Base-by-base conservation (phyloP, 1,140 invertebrate genomes). In the Potamilus streckersoni region DNA sequence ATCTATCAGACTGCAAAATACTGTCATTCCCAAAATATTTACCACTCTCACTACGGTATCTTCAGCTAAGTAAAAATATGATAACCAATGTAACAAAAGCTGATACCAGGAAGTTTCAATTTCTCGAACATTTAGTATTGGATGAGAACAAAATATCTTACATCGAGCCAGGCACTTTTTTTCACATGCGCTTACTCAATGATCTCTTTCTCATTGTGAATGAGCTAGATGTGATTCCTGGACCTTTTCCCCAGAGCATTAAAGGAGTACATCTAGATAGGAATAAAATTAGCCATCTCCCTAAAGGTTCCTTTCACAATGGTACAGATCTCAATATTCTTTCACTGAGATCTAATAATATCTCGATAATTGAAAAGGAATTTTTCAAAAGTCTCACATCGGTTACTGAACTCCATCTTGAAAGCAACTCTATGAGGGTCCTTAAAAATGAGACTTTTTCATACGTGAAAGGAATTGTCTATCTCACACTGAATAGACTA, bases 61-160 rank as follows among this genome's bases (percentile, higher is more conserved):
- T 98, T 27, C 92, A 93, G 62, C 87, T 97, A 1, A 92, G 93
- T 1, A 93, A 93, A 19, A 97, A 97, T 85, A 92, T 92, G 81
- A 91, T 95, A 61, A 92, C 91, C 68, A 90, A 92, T 0, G 93
- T 98, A 20, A 92, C 93, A 61, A 93, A 95, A 80, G 95, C 95
- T n/a, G 95, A 97, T 83, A 91, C 97, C 67, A 95, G 96, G 83
- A 95, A 94, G 74, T 97, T 96, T 87, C 95, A 95, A 0, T 89
- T 96, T 31, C 86, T 97, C 16, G 93, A 94, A 76, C 92, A 94
- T n/a, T 85, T 98, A 56, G 94, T 96, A 84, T 92, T 97, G 59
- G 94, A 94, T 23, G 92, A 94, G 64, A 97, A 97, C 84, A 90
- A 92, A 74, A 92, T 97, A 49, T 89, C 89, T 61, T 90, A 92